Base-by-base conservation (phyloP, 2,113 vertebrate genomes). In the Zapus hudsonius region DNA sequence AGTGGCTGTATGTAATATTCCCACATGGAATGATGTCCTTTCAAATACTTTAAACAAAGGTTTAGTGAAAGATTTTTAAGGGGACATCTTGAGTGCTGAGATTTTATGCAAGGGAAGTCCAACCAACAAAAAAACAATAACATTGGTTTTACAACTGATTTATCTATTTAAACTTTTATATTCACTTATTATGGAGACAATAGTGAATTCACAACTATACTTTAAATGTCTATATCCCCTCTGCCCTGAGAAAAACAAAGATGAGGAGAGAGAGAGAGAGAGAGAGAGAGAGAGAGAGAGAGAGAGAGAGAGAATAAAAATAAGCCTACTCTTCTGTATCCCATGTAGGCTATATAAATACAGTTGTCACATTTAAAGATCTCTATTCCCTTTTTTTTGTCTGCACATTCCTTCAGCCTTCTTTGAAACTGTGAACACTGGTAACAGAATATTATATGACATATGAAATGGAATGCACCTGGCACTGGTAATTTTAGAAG, bases 1-100 rank as follows among this genome's bases (percentile, higher is more conserved):
- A 93, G 97, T 98, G 96, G 94, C 98, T 98, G 98, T 98, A 98
- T 98, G 98, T 98, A 98, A 98, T 98, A 98, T 97, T 98, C 97
- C 96, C 97, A 98, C 98, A 98, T 98, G 98, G 98, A 98, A 98
- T 47, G 94, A 98, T 97, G 97, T 98, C 97, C 97, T 96, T 96
- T 96, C 89, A 95, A 98, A 97, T 98, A 98, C 96, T 97, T 95
- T 97, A 98, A 63, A 95, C 96, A 95, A 95, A 91, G 96, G 97
- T 98, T 97, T 95, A 96, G 97, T 97, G 86, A 93, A 97, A 84
- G 92, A 96, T 96, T 97, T 52, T 94, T 96, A 75, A 40, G 61
- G 73, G 96, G 95, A 95, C 96, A 97, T 96, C 72, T 96, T 96
- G 96, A 95, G 7, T 12, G 73, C 84, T 96, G 84, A 96, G 94